phyloP scores from a whole-genome alignment of 2,113 vertebrate genomes.

The Microtus oregoni region DNA sequence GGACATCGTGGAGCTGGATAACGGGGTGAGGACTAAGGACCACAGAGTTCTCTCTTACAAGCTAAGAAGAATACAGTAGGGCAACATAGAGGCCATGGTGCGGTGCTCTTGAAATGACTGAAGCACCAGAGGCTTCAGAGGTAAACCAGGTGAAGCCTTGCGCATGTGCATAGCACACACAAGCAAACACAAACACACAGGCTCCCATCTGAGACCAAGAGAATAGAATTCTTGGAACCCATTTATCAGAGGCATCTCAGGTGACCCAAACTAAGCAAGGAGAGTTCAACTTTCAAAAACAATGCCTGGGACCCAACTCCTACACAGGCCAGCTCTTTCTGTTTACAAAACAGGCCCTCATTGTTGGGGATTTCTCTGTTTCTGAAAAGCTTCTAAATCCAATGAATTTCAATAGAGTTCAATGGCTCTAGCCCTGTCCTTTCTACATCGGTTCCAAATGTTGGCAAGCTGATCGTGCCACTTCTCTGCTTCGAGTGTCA shows the following conservation, averaged over 20 bases:
- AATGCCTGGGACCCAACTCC: constrained; percentile 23
- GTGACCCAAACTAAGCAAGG: constrained; percentile 46
- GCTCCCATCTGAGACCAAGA: not conserved
- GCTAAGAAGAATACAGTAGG: not conserved
- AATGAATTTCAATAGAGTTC: constrained; percentile 52
- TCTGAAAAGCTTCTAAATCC: constrained; percentile 57
- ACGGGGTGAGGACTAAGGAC: not conserved
- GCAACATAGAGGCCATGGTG: not conserved
- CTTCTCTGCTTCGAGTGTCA: constrained; percentile 13
- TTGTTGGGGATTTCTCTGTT: constrained; percentile 54
- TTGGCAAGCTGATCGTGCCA: constrained; percentile 64
- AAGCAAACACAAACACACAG: too few relatives aligned
- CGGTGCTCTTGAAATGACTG: not conserved
- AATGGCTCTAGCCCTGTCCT: constrained; percentile 38
- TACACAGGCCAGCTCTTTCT: constrained; percentile 5
- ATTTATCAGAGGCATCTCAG: constrained; percentile 36
- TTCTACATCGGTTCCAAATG: constrained; percentile 57
- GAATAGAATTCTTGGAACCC: constrained; percentile 26
- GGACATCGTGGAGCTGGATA: rapidly evolving
- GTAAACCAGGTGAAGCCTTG: not conserved
- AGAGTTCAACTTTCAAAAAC: constrained; percentile 34
- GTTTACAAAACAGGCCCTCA: constrained; percentile 44
- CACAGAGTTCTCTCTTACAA: not conserved
- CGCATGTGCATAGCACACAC: rapidly evolving
- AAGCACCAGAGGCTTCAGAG: not conserved